Evolutionary conservation across 2,888 invertebrate genomes (phyloP), one percentile per base, ranked within the genome.

Genomic region (Imbricaverruca yamaguchii): DNA sequence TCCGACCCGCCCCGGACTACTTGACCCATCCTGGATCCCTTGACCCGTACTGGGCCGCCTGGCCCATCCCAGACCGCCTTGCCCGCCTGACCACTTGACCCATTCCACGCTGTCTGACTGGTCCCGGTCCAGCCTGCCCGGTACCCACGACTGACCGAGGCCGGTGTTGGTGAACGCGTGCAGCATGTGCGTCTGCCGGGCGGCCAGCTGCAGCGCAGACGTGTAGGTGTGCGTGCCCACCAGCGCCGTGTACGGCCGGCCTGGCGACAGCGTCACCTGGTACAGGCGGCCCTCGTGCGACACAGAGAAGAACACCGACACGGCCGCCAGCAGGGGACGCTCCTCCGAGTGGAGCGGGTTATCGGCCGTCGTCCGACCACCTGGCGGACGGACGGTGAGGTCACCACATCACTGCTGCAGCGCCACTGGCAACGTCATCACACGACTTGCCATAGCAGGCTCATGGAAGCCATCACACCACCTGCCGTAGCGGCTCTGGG

Each of bases 281-380:
- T 93, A 93, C 81, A 93, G 87, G 86, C 91, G 93, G 21, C 93
- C 93, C 86, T 92, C 92, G 85, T 91, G 91, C 57, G 89, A 89
- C 0, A 91, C 91, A 78, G 90, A 91, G 85, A 91, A 89, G 85
- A 92, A 88, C 83, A 91, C 91, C 61, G 90, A 89, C 74, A 91
- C 88, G 10, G 92, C 92, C 81, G 90, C 89, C 84, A 90, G 89
- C 67, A 84, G 84, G 18, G 81, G 80, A 39, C 82, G 82, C 61
- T 83, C 81, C 0, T 83, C 80, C 9, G 85, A 85, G 15, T 84
- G 83, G 3, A 82, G 80, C 21, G 84, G 83, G 39, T 81, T 80
- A 21, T 25, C 18, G 18, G 23, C 81, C 80, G 25, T 13, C 9
- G 23, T 8, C 23, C 39, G 4, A 39, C 39, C 39, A 4, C 39